Evolutionary conservation across 2,888 invertebrate species (phyloP).

Genomic region (Macaria liturata): DNA sequence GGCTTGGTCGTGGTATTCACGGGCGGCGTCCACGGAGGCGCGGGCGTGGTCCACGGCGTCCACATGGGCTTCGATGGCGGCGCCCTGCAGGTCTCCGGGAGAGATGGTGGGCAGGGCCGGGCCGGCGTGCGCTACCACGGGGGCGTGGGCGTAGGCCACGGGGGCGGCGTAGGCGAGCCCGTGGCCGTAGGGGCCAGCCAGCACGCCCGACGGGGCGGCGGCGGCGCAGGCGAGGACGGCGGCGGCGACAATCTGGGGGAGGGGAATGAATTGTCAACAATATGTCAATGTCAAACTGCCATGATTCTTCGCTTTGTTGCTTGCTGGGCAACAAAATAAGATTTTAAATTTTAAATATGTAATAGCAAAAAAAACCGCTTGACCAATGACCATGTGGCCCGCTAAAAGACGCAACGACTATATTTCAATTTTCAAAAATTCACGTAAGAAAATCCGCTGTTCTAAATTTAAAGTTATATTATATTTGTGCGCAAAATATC

Average conservation of each 20-base stretch:
- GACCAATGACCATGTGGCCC: too few species aligned
- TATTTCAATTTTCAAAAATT: not conserved
- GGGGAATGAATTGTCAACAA: conserved; percentile 20
- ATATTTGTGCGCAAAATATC: not conserved
- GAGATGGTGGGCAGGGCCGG: conserved; percentile 71
- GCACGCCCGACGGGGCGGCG: conserved; percentile 70
- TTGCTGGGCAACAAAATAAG: too few species aligned
- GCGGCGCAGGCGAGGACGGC: conserved; percentile 78
- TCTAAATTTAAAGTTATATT: too few species aligned
- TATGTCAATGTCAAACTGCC: not conserved
- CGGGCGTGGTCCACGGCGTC: conserved; percentile 74
- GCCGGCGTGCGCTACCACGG: conserved; percentile 52
- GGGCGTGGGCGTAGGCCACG: conserved; percentile 51
- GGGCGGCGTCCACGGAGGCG: conserved; percentile 70
- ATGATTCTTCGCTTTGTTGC: too few species aligned
- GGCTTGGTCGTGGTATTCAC: conserved; percentile 75
- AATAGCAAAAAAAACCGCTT: too few species aligned
- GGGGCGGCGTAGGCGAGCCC: conserved; percentile 45
- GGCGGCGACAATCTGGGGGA: conserved; percentile 81
- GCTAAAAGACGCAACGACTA: too few species aligned
- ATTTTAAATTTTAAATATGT: not conserved
- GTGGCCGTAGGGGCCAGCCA: conserved; percentile 54
- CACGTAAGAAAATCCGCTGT: not conserved
- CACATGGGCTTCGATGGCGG: conserved; percentile 75
- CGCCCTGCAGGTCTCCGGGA: conserved; percentile 70